phyloP scores from a whole-genome alignment of 2,797 vertebrate genomes.

The Pseudochirops cupreus region DNA sequence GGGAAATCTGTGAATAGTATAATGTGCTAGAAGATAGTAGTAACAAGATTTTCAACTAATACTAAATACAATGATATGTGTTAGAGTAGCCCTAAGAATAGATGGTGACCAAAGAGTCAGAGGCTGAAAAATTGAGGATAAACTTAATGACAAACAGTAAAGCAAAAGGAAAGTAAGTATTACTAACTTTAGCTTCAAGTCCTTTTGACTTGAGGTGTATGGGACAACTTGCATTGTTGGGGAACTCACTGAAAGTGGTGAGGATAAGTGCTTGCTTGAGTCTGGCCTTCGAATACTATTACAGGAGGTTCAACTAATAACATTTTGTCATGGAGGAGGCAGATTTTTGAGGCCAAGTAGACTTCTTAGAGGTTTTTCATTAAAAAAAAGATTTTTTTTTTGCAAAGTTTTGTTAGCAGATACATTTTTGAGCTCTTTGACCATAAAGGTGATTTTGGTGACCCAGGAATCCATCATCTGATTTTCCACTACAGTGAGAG shows the following conservation, averaged over 20 bases:
- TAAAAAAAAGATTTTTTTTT: slow-evolving; percentile 42
- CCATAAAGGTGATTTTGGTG: slow-evolving; percentile 31
- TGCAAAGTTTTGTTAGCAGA: slow-evolving; percentile 19
- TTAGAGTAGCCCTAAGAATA: background rate
- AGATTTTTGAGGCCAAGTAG: slow-evolving; percentile 55
- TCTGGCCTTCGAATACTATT: slow-evolving; percentile 15
- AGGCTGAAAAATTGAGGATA: background rate
- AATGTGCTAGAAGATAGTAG: background rate
- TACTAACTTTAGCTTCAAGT: slow-evolving; percentile 22
- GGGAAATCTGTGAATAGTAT: background rate
- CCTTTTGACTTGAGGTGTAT: slow-evolving; percentile 57
- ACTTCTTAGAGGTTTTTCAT: slow-evolving; percentile 52
- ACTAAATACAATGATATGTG: background rate
- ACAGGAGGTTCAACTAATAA: slow-evolving; percentile 9
- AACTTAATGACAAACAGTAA: background rate
- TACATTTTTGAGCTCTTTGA: slow-evolving; percentile 14
- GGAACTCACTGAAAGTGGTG: slow-evolving; percentile 57
- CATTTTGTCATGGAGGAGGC: slow-evolving; percentile 55
- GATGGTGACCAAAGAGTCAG: background rate
- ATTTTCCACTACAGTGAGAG: slow-evolving; percentile 26
- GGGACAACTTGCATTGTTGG: slow-evolving; percentile 57
- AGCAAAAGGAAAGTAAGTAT: slow-evolving; percentile 39
- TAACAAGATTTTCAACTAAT: background rate
- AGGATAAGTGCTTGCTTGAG: slow-evolving; percentile 54
- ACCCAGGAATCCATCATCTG: slow-evolving; percentile 30